Evolutionary conservation across 2,888 invertebrate species (phyloP).

Genomic region (Nematopogon swammerdamellus): DNA sequence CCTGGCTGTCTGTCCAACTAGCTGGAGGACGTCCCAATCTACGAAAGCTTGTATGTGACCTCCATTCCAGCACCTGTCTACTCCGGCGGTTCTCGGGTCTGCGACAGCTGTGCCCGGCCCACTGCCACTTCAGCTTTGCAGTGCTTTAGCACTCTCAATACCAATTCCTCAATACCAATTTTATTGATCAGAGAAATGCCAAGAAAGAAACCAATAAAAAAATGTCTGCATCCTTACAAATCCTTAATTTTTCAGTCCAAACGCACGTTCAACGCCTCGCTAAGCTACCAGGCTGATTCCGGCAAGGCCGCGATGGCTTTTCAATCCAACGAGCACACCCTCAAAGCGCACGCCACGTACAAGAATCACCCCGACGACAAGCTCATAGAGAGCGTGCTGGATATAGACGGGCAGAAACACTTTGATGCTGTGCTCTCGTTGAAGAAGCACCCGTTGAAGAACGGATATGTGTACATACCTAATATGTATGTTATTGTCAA

Average conservation of each 20-base stretch:
- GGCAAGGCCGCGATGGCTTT: constrained; percentile 55
- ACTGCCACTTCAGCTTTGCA: too few species aligned
- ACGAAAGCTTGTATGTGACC: too few species aligned
- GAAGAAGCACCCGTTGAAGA: constrained; percentile 52
- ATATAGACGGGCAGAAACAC: constrained; percentile 70
- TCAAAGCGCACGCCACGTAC: constrained; percentile 70
- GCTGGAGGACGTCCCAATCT: too few species aligned
- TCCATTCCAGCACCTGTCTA: too few species aligned
- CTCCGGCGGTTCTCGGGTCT: too few species aligned
- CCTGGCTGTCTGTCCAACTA: too few species aligned
- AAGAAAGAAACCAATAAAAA: too few species aligned
- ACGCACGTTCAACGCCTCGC: constrained; percentile 41
- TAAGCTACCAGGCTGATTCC: constrained; percentile 34
- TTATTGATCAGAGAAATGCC: too few species aligned
- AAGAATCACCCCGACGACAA: constrained; percentile 67
- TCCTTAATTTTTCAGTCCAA: constrained; percentile 34
- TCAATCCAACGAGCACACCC: constrained; percentile 62
- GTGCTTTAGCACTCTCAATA: too few species aligned
- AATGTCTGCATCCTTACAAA: too few species aligned
- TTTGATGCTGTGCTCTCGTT: constrained; percentile 64
- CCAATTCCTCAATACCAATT: too few species aligned
- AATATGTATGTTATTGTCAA: constrained; percentile 70
- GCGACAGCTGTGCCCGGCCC: too few species aligned
- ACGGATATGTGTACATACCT: constrained; percentile 70
- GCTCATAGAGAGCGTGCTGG: constrained; percentile 64